These are phyloP conservation scores for Temnothorax rugatulus DNA, from an alignment of 2,888 invertebrate genomes.

Conservation along the genomic window DNA sequence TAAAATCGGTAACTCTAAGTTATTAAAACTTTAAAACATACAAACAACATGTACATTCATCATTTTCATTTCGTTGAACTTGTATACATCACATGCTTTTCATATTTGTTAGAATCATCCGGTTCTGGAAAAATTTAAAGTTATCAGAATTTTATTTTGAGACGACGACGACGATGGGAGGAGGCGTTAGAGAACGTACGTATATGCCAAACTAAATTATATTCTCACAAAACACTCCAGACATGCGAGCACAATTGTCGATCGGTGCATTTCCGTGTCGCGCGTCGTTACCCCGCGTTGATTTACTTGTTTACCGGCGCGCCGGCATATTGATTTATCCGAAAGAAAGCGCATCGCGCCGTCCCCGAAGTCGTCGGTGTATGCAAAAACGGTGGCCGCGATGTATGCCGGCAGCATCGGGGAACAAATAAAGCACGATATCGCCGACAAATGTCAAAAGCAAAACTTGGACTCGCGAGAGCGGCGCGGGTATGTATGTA, in stretches of 20 bases:
- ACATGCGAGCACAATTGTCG: constrained; percentile 44
- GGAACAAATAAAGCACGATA: constrained; percentile 64
- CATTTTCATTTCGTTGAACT: neutral
- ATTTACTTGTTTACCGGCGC: constrained; percentile 57
- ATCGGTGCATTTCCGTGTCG: constrained; percentile 52
- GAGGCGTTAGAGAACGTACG: neutral
- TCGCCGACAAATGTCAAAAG: constrained; percentile 64
- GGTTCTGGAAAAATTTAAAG: neutral
- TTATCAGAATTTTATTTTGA: neutral
- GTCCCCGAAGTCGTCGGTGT: constrained; percentile 40
- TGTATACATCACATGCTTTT: neutral
- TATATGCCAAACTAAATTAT: constrained; percentile 29
- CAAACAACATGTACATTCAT: neutral
- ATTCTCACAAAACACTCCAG: constrained; percentile 36
- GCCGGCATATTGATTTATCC: constrained; percentile 56
- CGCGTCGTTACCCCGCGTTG: constrained; percentile 55
- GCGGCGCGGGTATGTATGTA: no score
- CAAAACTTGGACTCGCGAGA: constrained; percentile 48
- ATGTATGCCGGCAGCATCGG: constrained; percentile 43
- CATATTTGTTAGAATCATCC: neutral
- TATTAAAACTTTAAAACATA: neutral
- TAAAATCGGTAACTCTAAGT: neutral
- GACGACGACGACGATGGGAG: neutral
- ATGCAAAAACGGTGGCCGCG: constrained; percentile 60
- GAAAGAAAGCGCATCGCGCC: constrained; percentile 54